Base-by-base conservation (phyloP, 1,140 invertebrate genomes). In the Drosophila willistoni region DNA sequence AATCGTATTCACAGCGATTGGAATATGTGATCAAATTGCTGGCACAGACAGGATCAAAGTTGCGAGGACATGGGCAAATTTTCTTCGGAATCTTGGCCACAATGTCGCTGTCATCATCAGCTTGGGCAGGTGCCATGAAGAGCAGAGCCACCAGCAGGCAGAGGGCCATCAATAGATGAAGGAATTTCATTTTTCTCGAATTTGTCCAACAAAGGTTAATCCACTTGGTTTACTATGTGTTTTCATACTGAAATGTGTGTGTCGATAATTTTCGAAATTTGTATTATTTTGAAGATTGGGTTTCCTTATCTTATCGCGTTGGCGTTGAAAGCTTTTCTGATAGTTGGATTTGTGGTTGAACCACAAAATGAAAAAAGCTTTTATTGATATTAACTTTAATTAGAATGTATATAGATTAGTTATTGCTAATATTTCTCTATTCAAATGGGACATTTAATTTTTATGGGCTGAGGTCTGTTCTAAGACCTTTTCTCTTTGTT, bases 41-140 rank as follows among this genome's bases (percentile, higher is more conserved):
- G 6, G 90, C 94, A 78, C 94, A 94, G 0, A 94, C 93, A 0
- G 94, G 94, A 0, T 81, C 82, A 36, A 91, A 90, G 60, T 93
- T 92, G 22, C 93, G 87, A 10, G 93, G 92, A 74, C 94, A 94
- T 0, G 91, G 83, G 66, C 94, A 94, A 1, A 79, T 42, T 0
- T 10, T 42, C 3, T 1, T 56, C 0, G 14, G 39, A 12, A 9
- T 33, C 1, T 13, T 6, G 1, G 6, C 66, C n/a, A 13, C 36
- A 39, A 51, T 39, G 1, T 70, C 63, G 9, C n/a, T n/a, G n/a
- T 29, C 29, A 6, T 29, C 3, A 29, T 29, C 29, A 29, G 42
- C 47, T 41, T 17, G 64, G 4, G 59, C 56, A 17, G 64, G 70
- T 13, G 42, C 17, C 17, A 68, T 73, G 56, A 57, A 64, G 36